phyloP scores from a whole-genome alignment of 2,888 invertebrate genomes.

The Antitype chi region DNA sequence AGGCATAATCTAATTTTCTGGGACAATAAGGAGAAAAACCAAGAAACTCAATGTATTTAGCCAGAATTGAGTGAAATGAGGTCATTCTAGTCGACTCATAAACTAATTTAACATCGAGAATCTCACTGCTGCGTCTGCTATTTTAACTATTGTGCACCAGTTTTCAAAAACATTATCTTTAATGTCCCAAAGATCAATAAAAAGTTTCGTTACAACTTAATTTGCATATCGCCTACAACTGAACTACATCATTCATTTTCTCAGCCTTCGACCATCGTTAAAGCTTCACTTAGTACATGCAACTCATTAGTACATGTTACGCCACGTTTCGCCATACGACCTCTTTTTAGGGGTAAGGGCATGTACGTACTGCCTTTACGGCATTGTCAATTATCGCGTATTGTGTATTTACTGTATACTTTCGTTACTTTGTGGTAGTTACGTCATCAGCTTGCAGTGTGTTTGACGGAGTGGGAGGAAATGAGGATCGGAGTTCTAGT shows the following conservation, averaged over 20 bases:
- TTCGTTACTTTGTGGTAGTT: conserved; percentile 50
- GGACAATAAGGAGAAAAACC: neutral
- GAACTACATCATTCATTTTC: conserved; percentile 4
- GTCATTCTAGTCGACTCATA: too few species aligned
- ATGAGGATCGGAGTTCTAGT: neutral
- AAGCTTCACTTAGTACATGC: conserved; percentile 42
- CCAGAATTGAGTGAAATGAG: neutral
- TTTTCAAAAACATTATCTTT: neutral
- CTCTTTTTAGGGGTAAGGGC: conserved; percentile 54
- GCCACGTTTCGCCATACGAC: conserved; percentile 51
- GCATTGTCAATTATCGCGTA: conserved; percentile 50
- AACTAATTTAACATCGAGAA: neutral
- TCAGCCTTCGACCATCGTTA: conserved; percentile 34
- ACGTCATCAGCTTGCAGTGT: conserved; percentile 14
- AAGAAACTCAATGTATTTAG: neutral
- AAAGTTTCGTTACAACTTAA: neutral
- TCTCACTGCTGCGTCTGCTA: neutral
- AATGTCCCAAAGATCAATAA: neutral
- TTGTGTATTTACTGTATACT: conserved; percentile 49
- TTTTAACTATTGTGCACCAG: neutral
- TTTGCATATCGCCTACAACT: conserved; percentile 5
- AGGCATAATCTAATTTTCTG: neutral
- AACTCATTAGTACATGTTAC: conserved; percentile 45
- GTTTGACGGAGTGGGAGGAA: neutral
- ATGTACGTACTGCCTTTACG: conserved; percentile 18